Conservation (phyloP, 53 echinoderm and acorn worm species). For the Paelopatides confundens region DNA sequence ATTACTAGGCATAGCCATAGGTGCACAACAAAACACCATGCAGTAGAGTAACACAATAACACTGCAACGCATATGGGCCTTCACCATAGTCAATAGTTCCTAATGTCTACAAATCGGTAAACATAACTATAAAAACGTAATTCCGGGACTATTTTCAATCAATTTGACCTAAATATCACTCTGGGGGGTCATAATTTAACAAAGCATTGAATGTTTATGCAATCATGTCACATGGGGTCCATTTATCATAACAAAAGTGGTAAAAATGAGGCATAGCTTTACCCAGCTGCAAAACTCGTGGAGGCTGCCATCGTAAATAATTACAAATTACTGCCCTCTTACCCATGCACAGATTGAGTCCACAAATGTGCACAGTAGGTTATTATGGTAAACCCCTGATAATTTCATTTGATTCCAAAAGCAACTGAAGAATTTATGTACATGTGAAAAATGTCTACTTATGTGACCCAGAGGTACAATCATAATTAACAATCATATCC, state of each 20-base stretch:
- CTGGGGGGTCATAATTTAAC: background rate
- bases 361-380: constrained; percentile 32
- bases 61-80: background rate
- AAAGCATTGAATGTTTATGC: background rate
- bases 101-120: background rate
- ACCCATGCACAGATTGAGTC: background rate
- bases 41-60: background rate
- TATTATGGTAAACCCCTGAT: background rate
- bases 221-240: background rate
- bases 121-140: background rate
- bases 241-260: background rate
- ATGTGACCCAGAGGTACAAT: constrained; percentile 27
- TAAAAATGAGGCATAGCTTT: background rate
- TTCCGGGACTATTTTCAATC: background rate
- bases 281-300: background rate
- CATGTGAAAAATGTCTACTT: background rate
- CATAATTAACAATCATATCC: no score
- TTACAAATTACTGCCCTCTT: background rate
- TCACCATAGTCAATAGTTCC: background rate
- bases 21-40: background rate
- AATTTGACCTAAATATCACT: background rate
- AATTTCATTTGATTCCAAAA: background rate
- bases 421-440: background rate
- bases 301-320: constrained; percentile 9
- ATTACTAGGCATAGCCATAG: background rate